Evolutionary conservation across 2,113 vertebrate species (phyloP).

Genomic region (Carassius carassius): DNA sequence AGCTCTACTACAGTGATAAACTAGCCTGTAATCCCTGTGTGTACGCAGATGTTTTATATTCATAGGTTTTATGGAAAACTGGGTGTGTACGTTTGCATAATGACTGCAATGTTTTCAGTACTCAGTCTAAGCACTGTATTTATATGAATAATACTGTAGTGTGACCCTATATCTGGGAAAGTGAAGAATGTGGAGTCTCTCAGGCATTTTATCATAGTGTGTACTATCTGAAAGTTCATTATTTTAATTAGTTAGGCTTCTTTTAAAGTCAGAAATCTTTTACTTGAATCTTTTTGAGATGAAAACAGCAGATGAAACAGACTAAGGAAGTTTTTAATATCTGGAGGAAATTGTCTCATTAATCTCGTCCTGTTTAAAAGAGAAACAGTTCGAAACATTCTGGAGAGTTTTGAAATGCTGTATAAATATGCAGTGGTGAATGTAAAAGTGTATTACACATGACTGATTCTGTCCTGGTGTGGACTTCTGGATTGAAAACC

Average conservation of each 20-base stretch:
- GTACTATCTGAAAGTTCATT: background rate
- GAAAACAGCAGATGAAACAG: too few species aligned
- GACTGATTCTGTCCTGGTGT: slow-evolving; percentile 20
- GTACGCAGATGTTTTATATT: slow-evolving; percentile 11
- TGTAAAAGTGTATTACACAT: background rate
- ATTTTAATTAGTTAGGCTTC: background rate
- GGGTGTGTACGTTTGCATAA: slow-evolving; percentile 8
- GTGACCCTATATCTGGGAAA: background rate
- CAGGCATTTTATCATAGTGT: background rate
- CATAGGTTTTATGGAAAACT: slow-evolving; percentile 20
- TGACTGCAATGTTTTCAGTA: background rate
- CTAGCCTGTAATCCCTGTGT: background rate
- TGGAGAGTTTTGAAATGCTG: background rate
- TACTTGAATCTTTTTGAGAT: too few species aligned
- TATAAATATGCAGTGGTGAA: background rate
- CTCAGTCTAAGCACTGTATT: background rate
- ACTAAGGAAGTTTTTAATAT: background rate
- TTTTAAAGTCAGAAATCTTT: background rate
- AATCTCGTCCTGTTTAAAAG: background rate
- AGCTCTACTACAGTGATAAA: background rate
- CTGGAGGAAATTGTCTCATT: background rate
- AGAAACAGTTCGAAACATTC: background rate
- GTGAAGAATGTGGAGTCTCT: background rate
- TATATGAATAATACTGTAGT: slow-evolving; percentile 28
- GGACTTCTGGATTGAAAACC: slow-evolving; percentile 72